Conservation (phyloP, 1,140 invertebrate species). For the Drosophila hydei region DNA sequence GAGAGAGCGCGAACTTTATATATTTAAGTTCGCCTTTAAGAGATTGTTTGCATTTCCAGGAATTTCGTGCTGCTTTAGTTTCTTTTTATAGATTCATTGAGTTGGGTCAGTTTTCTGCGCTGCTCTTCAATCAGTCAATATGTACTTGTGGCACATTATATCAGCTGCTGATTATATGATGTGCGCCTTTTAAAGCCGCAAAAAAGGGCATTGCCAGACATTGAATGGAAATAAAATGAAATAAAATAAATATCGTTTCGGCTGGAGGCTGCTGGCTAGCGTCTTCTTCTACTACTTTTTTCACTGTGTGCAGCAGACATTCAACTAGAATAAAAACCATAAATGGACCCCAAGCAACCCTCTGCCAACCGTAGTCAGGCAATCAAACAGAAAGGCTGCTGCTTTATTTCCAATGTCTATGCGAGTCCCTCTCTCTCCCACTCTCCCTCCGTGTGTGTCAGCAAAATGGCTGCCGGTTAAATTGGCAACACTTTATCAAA, state of each 20-base stretch:
- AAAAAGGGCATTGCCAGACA: conserved; percentile 43
- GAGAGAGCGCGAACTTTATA: conserved; percentile 6
- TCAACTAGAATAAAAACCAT: conserved; percentile 77
- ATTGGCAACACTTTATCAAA: conserved; percentile 83
- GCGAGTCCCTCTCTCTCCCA: conserved; percentile 6
- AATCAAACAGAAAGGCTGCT: conserved; percentile 78
- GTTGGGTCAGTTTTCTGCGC: conserved; percentile 14
- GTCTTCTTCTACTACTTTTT: conserved; percentile 6
- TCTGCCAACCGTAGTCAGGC: conserved; percentile 42
- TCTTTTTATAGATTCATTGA: conserved; percentile 12
- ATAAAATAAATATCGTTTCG: conserved; percentile 41
- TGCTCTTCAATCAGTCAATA: conserved; percentile 51
- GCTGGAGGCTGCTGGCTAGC: not conserved
- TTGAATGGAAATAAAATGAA: conserved; percentile 51
- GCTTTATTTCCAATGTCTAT: conserved; percentile 50
- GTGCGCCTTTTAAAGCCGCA: conserved; percentile 61
- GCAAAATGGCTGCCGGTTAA: conserved; percentile 80
- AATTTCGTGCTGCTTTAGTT: not conserved
- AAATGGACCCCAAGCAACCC: conserved; percentile 48
- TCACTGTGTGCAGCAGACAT: conserved; percentile 23
- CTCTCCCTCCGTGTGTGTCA: conserved; percentile 8
- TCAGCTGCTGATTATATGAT: conserved; percentile 65
- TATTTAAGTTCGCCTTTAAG: conserved; percentile 17
- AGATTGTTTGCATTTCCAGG: conserved; percentile 8
- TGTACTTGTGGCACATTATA: conserved; percentile 50